Conservation (phyloP, 2,113 vertebrate species). For the Crotalus helleri region DNA sequence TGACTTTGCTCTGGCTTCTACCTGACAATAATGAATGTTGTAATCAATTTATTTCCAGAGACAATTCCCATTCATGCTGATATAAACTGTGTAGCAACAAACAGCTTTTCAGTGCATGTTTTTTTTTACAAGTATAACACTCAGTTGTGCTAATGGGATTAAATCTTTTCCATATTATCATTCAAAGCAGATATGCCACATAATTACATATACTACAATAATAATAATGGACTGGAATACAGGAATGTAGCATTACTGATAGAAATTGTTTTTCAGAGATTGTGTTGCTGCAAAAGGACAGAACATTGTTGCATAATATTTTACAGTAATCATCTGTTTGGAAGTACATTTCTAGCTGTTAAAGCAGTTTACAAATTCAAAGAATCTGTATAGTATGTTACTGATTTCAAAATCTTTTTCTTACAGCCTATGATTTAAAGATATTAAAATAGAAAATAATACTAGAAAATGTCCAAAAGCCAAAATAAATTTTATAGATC, state of each 20-base stretch:
- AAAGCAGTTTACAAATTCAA: background rate
- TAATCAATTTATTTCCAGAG: background rate
- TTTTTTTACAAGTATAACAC: background rate
- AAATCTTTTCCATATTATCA: background rate
- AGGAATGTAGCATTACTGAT: background rate
- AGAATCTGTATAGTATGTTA: background rate
- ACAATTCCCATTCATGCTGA: background rate
- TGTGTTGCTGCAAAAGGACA: background rate
- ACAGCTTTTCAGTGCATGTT: background rate
- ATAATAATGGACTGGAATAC: background rate
- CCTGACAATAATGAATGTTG: background rate
- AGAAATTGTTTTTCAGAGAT: background rate
- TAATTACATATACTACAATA: background rate
- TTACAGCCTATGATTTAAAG: background rate
- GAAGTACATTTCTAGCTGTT: background rate
- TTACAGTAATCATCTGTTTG: background rate
- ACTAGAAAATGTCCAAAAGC: background rate
- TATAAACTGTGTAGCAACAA: background rate
- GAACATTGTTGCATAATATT: background rate
- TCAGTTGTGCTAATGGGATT: background rate
- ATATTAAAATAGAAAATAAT: background rate
- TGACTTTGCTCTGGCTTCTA: background rate
- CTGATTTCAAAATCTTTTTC: background rate
- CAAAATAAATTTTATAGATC: background rate
- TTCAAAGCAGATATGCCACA: background rate